Base-by-base conservation (phyloP, 92 coral and sea anemone genomes). In the Bergia puertoricense region DNA sequence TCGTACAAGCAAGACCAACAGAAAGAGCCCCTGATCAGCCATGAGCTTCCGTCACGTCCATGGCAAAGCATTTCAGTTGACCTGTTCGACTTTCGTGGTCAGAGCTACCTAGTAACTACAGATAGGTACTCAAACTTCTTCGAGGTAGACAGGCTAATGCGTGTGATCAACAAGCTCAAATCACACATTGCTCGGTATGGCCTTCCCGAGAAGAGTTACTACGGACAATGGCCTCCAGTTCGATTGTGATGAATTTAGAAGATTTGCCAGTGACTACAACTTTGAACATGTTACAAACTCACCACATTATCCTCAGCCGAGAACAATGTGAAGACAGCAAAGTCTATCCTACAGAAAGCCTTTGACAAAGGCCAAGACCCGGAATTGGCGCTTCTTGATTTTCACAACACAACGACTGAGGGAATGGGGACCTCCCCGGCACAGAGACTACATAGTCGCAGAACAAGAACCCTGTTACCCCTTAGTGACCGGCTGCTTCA, bases 51-150 rank as follows among this genome's bases (percentile, higher is more conserved):
- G 6, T 18, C 44, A 23, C 78, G 83, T 1, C 89, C 86, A 2
- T 90, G 92, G 86, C 85, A 90, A 78, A 78, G 59, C 30, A 44
- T 90, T 23, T 65, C 77, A 71, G 59, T 85, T 1, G 92, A 90
- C 80, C 77, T 90, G 11, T 59, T 85, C 30, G 89, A 77, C 38
- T 51, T 85, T 50, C 68, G 85, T 48, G 88, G 88, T 1, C 45
- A 39, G 43, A 65, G 85, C 41, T 89, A 89, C 57, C 46, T 85
- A 14, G 39, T 89, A 2, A 79, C 88, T 3, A 74, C 81, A 18
- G 92, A 89, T 50, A 59, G 73, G n/a, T 85, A 84, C 66, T 89
- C 92, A 85, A 76, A 79, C 44, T 89, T 89, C 44, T 89, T 89
- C 54, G 80, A 76, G 77, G 42, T 89, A 13, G 89, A 86, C 46